Conservation (phyloP, 2,113 vertebrate species). For the Lasiurus cinereus region DNA sequence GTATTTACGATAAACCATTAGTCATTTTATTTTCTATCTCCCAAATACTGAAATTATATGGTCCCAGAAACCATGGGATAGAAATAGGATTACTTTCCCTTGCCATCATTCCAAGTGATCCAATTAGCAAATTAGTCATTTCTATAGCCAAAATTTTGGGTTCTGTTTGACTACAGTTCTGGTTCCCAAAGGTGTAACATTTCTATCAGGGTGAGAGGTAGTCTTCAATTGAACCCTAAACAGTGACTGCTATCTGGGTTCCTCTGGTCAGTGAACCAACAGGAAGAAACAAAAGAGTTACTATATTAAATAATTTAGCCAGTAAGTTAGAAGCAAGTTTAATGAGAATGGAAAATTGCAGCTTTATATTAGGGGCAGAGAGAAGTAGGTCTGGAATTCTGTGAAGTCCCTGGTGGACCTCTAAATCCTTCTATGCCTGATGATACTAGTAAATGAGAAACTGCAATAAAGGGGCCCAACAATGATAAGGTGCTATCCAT, state of each 20-base stretch:
- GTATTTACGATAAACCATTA: neutral
- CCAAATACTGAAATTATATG: neutral
- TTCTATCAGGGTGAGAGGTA: neutral
- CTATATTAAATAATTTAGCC: neutral
- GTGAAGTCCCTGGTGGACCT: neutral
- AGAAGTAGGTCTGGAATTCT: neutral
- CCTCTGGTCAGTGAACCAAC: neutral
- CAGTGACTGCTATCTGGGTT: neutral
- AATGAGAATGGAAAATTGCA: neutral
- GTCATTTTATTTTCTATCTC: constrained; percentile 13
- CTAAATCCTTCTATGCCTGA: neutral
- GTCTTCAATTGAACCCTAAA: neutral
- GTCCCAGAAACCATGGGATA: neutral
- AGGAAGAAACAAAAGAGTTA: neutral
- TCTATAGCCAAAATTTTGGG: neutral
- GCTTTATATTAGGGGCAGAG: neutral
- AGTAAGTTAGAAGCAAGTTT: neutral
- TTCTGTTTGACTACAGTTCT: neutral
- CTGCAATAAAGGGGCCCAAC: neutral
- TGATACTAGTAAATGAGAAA: neutral
- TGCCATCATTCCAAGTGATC: neutral
- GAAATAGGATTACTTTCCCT: neutral
- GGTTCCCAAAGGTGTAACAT: neutral
- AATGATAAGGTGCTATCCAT: neutral
- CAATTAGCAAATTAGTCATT: neutral